These are phyloP conservation scores for Drosophila carrolli DNA, from an alignment of 1,140 invertebrate species.

Conservation along the genomic window DNA sequence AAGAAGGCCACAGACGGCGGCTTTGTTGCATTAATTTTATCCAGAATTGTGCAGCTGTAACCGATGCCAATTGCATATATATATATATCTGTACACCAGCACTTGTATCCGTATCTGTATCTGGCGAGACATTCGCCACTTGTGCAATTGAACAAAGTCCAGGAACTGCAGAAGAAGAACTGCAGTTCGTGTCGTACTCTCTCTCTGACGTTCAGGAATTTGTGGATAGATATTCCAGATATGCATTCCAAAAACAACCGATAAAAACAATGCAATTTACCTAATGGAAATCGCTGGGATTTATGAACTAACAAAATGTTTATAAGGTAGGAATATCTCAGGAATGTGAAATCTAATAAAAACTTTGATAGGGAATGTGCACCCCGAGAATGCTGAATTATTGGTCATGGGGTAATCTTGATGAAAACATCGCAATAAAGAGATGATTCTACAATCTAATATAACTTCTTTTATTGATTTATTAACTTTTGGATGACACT, in stretches of 20 bases:
- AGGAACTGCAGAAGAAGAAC: slow-evolving; percentile 32
- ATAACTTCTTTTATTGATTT: not conserved
- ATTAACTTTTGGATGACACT: not conserved
- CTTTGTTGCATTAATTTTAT: slow-evolving; percentile 75
- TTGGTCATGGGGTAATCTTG: not conserved
- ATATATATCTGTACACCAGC: slow-evolving; percentile 12
- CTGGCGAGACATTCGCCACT: slow-evolving; percentile 53
- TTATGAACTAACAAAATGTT: slow-evolving; percentile 42
- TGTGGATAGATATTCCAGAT: slow-evolving; percentile 27
- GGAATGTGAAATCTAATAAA: slow-evolving; percentile 21
- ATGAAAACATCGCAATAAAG: slow-evolving; percentile 1
- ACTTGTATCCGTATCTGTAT: slow-evolving; percentile 34
- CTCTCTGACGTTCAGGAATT: slow-evolving; percentile 39
- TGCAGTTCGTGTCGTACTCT: slow-evolving; percentile 32
- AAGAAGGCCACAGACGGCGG: slow-evolving; percentile 11
- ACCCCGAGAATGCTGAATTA: slow-evolving; percentile 6
- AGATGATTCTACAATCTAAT: slow-evolving; percentile 3
- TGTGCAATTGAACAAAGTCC: slow-evolving; percentile 56
- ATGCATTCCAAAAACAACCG: slow-evolving; percentile 29
- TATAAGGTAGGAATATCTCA: slow-evolving; percentile 14
- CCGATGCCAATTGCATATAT: slow-evolving; percentile 76
- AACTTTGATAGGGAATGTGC: not conserved
- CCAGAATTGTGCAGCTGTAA: slow-evolving; percentile 79
- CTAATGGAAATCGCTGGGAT: slow-evolving; percentile 40
- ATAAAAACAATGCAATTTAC: slow-evolving; percentile 53